These are phyloP conservation scores for Danio jaintianensis DNA, from an alignment of 2,797 vertebrate genomes.

Conservation along the genomic window DNA sequence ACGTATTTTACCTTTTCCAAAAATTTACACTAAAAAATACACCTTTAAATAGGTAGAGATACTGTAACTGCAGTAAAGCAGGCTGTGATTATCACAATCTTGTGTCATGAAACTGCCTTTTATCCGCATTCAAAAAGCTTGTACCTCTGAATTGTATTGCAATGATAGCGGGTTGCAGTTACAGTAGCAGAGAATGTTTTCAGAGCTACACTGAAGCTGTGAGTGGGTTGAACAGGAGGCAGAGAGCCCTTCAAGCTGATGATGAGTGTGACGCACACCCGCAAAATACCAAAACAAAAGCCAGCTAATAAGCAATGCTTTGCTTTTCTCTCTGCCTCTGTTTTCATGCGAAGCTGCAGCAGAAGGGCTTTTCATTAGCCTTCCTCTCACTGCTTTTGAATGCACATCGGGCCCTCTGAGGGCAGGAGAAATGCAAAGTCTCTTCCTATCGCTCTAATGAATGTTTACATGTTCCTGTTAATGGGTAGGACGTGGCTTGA, in stretches of 20 bases:
- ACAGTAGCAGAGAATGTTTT: conserved; percentile 13
- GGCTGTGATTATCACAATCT: conserved; percentile 3
- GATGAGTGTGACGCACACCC: conserved; percentile 43
- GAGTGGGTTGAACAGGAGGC: conserved; percentile 81
- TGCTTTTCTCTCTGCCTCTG: conserved; percentile 24
- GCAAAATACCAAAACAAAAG: conserved; percentile 59
- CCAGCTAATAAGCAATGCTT: conserved; percentile 42
- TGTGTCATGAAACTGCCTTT: background rate
- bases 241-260: conserved; percentile 55
- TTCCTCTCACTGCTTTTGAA: conserved; percentile 5
- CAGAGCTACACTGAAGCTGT: conserved; percentile 67
- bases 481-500: conserved; percentile 12
- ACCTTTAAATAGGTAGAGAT: background rate
- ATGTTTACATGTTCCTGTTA: conserved; percentile 38
- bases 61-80: background rate
- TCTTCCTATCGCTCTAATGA: conserved; percentile 9
- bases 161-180: background rate
- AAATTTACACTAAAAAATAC: too few relatives aligned
- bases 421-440: background rate
- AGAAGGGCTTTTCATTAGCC: conserved; percentile 20
- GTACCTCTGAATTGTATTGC: conserved; percentile 7
- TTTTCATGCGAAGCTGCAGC: background rate
- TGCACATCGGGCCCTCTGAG: background rate
- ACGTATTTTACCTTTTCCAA: too few relatives aligned
- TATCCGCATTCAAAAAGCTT: background rate